Conservation (phyloP, 35 echinoderm and acorn worm species). For the Lytechinus pictus region DNA sequence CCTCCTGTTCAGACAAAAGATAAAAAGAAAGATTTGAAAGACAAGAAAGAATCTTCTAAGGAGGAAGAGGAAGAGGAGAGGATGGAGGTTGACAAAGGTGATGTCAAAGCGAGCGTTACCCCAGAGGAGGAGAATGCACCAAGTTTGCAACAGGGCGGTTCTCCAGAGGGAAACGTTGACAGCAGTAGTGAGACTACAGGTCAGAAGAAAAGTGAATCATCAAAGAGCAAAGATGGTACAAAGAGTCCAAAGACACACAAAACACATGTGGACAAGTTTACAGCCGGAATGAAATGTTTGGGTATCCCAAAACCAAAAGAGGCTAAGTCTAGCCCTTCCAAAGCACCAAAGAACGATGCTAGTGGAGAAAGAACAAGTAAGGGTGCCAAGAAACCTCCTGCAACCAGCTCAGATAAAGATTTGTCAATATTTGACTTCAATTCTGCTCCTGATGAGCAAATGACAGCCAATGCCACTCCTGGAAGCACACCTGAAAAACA, state of each 20-base stretch:
- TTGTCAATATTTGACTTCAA: constrained; percentile 97
- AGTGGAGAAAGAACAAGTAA: background rate
- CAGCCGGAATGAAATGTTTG: constrained; percentile 44
- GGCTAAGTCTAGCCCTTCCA: constrained; percentile 28
- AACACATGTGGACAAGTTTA: constrained; percentile 42
- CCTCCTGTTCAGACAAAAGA: constrained; percentile 14
- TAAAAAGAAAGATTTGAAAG: constrained; percentile 47
- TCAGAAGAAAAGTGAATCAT: background rate
- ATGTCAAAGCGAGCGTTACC: constrained; percentile 23
- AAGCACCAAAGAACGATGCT: constrained; percentile 33
- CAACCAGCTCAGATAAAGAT: constrained; percentile 66
- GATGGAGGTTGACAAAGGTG: constrained; percentile 36
- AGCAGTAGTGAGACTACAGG: background rate
- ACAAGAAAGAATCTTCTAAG: constrained; percentile 50
- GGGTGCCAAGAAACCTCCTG: constrained; percentile 38
- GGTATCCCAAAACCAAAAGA: constrained; percentile 35
- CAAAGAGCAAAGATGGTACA: constrained; percentile 17
- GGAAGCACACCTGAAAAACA: constrained; percentile 52
- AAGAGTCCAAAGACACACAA: constrained; percentile 56
- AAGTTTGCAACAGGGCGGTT: background rate
- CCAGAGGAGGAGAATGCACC: background rate
- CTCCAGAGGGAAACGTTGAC: constrained; percentile 1
- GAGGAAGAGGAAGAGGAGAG: constrained; percentile 36
- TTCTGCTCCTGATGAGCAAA: constrained; percentile 64
- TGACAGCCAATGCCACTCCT: constrained; percentile 31